These are phyloP conservation scores for Lethenteron camtschaticum DNA, from an alignment of 2,113 vertebrate genomes.

Conservation along the genomic window DNA sequence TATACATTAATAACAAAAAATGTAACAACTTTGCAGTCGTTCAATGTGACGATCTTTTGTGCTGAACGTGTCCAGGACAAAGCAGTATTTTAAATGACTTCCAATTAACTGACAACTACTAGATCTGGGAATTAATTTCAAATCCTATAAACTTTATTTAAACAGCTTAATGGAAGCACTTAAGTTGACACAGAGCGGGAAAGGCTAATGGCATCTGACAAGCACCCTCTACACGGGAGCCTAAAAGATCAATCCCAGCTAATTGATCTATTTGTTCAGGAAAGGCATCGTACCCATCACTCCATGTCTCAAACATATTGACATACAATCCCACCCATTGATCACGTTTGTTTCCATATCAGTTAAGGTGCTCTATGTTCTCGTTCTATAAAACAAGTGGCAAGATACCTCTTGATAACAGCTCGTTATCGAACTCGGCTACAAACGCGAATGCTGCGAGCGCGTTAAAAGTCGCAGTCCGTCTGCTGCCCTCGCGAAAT, in stretches of 20 bases:
- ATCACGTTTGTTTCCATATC: neutral
- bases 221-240: neutral
- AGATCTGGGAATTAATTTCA: slow-evolving; percentile 4
- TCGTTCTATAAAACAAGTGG: no score
- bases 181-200: slow-evolving; percentile 5
- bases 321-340: neutral
- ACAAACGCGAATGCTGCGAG: no score
- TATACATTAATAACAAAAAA: no score
- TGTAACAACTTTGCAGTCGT: no score
- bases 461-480: no score
- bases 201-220: slow-evolving; percentile 6
- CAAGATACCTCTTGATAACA: no score
- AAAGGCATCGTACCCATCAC: slow-evolving; percentile 3
- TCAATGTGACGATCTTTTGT: no score
- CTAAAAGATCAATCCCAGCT: slow-evolving; percentile 2
- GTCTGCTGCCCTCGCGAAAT: no score
- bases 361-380: slow-evolving; percentile 2
- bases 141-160: slow-evolving; percentile 6
- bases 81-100: neutral
- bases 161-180: slow-evolving; percentile 4
- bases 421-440: no score
- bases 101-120: slow-evolving; percentile 5
- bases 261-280: slow-evolving; percentile 6
- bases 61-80: no score
- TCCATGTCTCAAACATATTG: slow-evolving; percentile 4